Base-by-base conservation (phyloP, 2,888 invertebrate genomes). In the Boloria euphrosyne region DNA sequence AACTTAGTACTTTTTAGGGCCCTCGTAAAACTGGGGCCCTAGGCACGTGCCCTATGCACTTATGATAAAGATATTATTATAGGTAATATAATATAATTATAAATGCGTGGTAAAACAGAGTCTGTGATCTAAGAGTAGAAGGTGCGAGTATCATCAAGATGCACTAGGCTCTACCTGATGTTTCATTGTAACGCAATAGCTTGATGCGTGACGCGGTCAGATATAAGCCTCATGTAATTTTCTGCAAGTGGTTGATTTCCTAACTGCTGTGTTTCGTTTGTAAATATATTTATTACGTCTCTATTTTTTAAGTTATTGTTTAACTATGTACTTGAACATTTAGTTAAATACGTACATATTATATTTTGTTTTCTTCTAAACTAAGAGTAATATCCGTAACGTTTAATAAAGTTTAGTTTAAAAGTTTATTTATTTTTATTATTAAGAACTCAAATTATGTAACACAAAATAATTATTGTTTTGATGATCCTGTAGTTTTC, bases 171-270 rank as follows among this genome's bases (percentile, higher is more conserved):
- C 27, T 31, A 49, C 22, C 16, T 16, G 13, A 46, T 47, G 13
- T 55, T 54, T 46, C 51, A 22, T 46, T 43, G n/a, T 65, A 59
- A 50, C 63, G 65, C 68, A 66, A 66, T 22, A 60, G 51, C 50
- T 50, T 44, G 31, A 27, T 59, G 70, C 70, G 61, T 70, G 68
- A 68, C 65, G 65, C 55, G 44, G 65, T 66, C 68, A 61, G 68
- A 70, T 68, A 66, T 44, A 59, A 62, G 43, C 55, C 64, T 58
- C 59, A 22, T 62, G 69, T 67, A 63, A 63, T 62, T 70, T 70
- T 62, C 69, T 67, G 59, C 47, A 59, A 43, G 16, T 62, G 47
- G 46, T 13, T 54, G 58, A 57, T 64, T 66, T 69, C 63, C 61
- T 61, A 64, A 62, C 59, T 43, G 55, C 66, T 38, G 59, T 38